Conservation (phyloP, 2,113 vertebrate genomes). For the Tragelaphus strepsiceros region DNA sequence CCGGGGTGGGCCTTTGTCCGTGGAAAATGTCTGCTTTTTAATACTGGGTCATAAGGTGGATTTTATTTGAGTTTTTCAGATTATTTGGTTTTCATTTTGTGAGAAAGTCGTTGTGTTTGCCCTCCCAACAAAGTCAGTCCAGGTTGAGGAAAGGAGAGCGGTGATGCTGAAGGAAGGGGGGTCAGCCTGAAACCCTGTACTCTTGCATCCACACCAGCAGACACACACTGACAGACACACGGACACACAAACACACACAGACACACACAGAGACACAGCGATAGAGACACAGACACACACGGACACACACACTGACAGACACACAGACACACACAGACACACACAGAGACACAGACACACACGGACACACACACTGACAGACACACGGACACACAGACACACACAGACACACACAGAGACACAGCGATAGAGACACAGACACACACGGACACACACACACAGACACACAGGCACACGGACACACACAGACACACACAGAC, state of each 20-base stretch:
- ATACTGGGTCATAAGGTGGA: background rate
- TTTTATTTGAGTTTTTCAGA: background rate
- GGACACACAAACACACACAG: background rate
- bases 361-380: background rate
- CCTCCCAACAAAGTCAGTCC: background rate
- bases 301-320: background rate
- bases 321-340: background rate
- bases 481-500: background rate
- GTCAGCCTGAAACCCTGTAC: rapidly evolving
- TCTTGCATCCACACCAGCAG: background rate
- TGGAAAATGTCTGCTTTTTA: background rate
- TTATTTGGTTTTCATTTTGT: background rate
- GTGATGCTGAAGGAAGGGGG: background rate
- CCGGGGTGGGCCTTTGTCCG: background rate
- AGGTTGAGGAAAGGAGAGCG: background rate
- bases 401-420: too few species aligned
- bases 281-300: background rate
- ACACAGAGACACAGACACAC: background rate
- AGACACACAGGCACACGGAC: background rate
- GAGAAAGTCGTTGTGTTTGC: background rate
- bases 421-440: background rate
- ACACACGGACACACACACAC: background rate
- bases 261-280: background rate
- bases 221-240: rapidly evolving
- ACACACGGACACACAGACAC: background rate